Evolutionary conservation across 2,888 invertebrate species (phyloP).

Genomic region (Mesodorylaimus sp.): DNA sequence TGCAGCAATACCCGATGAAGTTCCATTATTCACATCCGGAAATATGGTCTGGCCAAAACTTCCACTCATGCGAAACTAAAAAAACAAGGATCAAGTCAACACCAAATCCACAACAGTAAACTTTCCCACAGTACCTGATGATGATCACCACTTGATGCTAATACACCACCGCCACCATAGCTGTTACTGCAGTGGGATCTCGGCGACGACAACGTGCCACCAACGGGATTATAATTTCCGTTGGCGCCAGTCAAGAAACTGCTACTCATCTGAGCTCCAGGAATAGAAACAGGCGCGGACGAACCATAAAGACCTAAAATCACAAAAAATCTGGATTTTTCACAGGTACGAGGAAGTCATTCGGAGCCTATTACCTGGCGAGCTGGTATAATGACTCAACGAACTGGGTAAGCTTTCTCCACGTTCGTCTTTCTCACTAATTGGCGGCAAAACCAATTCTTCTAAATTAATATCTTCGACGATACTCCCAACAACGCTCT

Average conservation of each 20-base stretch:
- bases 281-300: slow-evolving; percentile 9
- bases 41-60: slow-evolving; percentile 8
- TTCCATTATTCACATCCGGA: neutral
- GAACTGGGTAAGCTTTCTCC: slow-evolving; percentile 5
- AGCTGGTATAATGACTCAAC: slow-evolving; percentile 5
- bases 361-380: neutral
- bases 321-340: no score
- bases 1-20: neutral
- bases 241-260: neutral
- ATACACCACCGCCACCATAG: neutral
- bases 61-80: slow-evolving; percentile 7
- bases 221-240: neutral
- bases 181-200: neutral
- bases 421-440: slow-evolving; percentile 4
- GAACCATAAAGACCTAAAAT: slow-evolving; percentile 4
- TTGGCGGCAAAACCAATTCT: neutral
- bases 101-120: neutral
- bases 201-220: neutral
- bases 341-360: neutral
- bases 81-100: neutral
- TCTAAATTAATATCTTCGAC: slow-evolving; percentile 3
- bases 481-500: neutral
- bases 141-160: neutral
- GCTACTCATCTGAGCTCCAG: neutral
- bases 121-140: no score